Evolutionary conservation across 2,888 invertebrate species (phyloP), one percentile per base, ranked within the genome.

Genomic region (Melitaea athalia): DNA sequence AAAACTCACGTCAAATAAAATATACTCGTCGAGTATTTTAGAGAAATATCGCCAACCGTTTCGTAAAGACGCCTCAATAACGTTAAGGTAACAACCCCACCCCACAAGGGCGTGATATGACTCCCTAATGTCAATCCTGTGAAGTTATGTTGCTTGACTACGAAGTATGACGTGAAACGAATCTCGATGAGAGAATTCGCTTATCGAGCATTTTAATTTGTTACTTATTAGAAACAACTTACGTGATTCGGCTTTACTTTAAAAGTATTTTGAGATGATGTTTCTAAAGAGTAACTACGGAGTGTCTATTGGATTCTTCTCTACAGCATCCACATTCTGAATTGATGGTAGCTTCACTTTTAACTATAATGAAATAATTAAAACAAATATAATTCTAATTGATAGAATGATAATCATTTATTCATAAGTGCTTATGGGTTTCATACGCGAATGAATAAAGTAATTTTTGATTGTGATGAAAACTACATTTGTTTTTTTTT

Each of bases 11-110:
- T 33, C 3, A 55, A 55, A 49, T 49, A 49, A 49, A 49, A 49
- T 49, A 49, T 49, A 49, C 47, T 49, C 14, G n/a, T n/a, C 38
- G 38, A 49, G n/a, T 55, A 55, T 55, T 33, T n/a, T 14, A 14
- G 31, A 31, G 53, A 14, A 33, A 7, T 24, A 52, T 52, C 24
- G 24, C 12, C 17, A 17, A 11, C 17, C 50, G 50, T 8, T 55
- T 31, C 12, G 53, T 55, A 33, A 52, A 53, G 33, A 33, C 53
- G 33, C 53, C 53, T 55, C 53, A 33, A 55, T 55, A 33, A 55
- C 53, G 3, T 53, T 14, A 53, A 53, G 24, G 52, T 52, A 52
- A 53, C 24, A 24, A 24, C 24, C 24, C 3, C 24, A 24, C 53
- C 33, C 33, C 14, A n/a, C 53, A 8, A 33, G 33, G 14, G 33